These are phyloP conservation scores for Neelides sp. DNA, from an alignment of 1,140 invertebrate genomes.

Conservation along the genomic window DNA sequence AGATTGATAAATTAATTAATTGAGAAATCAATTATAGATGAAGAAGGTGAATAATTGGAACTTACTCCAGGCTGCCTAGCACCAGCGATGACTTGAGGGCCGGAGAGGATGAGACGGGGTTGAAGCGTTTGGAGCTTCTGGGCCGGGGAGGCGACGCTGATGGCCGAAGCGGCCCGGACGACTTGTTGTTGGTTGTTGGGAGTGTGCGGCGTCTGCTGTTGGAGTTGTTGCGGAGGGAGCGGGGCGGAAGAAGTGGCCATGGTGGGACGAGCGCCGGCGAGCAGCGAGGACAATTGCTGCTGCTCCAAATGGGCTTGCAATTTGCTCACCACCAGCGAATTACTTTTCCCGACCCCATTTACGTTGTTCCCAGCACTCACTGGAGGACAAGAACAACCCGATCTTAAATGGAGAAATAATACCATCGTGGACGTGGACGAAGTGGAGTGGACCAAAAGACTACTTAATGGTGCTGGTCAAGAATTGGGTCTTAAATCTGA, in stretches of 20 bases:
- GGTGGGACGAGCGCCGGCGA: neutral
- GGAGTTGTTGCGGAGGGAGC: neutral
- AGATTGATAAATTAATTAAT: neutral
- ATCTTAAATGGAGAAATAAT: no score
- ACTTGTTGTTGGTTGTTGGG: neutral
- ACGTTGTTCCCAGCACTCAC: no score
- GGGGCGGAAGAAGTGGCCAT: neutral
- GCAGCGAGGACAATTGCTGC: neutral
- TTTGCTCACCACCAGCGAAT: neutral
- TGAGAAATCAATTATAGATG: slow-evolving; percentile 12
- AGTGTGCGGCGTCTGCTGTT: neutral
- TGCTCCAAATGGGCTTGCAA: neutral
- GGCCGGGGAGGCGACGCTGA: slow-evolving; percentile 43
- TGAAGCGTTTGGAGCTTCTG: slow-evolving; percentile 57
- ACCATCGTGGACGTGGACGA: no score
- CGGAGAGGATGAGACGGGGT: slow-evolving; percentile 63
- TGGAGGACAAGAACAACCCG: no score
- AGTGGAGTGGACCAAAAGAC: no score
- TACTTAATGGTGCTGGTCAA: no score
- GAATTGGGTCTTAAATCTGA: no score
- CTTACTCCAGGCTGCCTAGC: slow-evolving; percentile 63
- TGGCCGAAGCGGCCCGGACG: neutral
- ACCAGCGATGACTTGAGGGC: slow-evolving; percentile 64
- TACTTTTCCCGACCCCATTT: no score
- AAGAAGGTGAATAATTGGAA: slow-evolving; percentile 23